phyloP scores from a whole-genome alignment of 2,797 vertebrate species.

The Syngnathus rostellatus region DNA sequence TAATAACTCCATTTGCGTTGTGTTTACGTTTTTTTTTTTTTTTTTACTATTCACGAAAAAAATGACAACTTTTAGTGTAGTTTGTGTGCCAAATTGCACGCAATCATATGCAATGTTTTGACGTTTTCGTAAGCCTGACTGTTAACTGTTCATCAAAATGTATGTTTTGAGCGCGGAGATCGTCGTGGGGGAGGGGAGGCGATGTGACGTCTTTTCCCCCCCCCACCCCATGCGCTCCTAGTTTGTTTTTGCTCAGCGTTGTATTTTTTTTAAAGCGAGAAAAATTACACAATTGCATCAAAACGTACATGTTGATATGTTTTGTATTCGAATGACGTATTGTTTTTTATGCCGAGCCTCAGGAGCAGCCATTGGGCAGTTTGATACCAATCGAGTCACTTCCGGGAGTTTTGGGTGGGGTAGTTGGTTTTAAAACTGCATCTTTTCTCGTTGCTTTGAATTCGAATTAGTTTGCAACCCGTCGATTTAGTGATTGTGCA shows the following conservation, averaged over 20 bases:
- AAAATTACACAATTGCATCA: too few species aligned
- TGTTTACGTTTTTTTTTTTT: background rate
- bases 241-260: background rate
- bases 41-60: background rate
- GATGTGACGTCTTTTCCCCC: background rate
- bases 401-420: background rate
- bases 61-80: background rate
- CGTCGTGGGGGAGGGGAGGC: background rate
- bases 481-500: background rate
- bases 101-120: too few species aligned
- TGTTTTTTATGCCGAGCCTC: conserved; percentile 1
- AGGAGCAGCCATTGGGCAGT: conserved; percentile 1
- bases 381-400: background rate
- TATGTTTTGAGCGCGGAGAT: background rate
- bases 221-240: background rate
- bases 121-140: background rate
- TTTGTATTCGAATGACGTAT: background rate
- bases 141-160: conserved; percentile 1
- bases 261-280: background rate
- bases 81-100: background rate
- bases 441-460: background rate
- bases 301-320: background rate
- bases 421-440: background rate
- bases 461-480: background rate
- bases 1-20: background rate